These are phyloP conservation scores for Nipponacmea schrenckii DNA, from an alignment of 2,888 invertebrate species.

Conservation along the genomic window DNA sequence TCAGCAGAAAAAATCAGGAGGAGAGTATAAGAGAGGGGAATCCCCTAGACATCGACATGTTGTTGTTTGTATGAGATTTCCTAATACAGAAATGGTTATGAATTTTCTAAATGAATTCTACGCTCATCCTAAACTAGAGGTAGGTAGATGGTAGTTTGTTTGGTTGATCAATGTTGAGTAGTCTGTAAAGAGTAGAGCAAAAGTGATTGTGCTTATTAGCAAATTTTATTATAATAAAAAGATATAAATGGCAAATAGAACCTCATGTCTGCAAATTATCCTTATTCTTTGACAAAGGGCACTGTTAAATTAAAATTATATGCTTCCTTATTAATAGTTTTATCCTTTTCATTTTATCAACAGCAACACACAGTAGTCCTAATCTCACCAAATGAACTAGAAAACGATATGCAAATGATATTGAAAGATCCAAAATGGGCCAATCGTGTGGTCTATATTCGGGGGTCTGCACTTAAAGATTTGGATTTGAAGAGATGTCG, in stretches of 20 bases:
- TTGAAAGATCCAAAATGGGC: slow-evolving; percentile 96
- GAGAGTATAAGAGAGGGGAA: slow-evolving; percentile 87
- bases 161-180: neutral
- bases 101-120: slow-evolving; percentile 99
- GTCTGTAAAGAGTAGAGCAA: too few species aligned
- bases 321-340: neutral
- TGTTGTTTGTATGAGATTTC: slow-evolving; percentile 94
- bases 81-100: slow-evolving; percentile 96
- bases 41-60: slow-evolving; percentile 97
- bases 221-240: neutral
- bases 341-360: slow-evolving; percentile 17
- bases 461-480: slow-evolving; percentile 95
- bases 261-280: neutral
- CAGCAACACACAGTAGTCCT: slow-evolving; percentile 94
- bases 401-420: slow-evolving; percentile 97
- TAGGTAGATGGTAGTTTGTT: slow-evolving; percentile 45
- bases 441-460: slow-evolving; percentile 94
- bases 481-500: slow-evolving; percentile 92
- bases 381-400: slow-evolving; percentile 94
- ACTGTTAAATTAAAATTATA: too few species aligned
- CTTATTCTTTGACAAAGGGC: too few species aligned
- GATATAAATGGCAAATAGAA: neutral
- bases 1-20: slow-evolving; percentile 95
- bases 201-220: too few species aligned
- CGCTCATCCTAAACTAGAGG: slow-evolving; percentile 89